Evolutionary conservation across 2,113 vertebrate species (phyloP).

Genomic region (Istiophorus platypterus): DNA sequence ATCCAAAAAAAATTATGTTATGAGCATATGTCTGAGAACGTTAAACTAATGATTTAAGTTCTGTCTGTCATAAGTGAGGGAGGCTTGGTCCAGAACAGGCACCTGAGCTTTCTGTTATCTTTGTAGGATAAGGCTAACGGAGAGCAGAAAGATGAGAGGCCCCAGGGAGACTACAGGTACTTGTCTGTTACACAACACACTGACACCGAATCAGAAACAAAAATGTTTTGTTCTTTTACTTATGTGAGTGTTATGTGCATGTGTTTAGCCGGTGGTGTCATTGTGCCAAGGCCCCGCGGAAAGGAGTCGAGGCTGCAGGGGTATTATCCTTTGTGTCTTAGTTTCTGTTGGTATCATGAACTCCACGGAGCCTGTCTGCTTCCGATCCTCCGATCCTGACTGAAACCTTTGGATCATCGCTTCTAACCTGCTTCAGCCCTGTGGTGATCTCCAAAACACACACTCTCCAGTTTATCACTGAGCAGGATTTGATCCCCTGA

Average conservation of each 20-base stretch:
- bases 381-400: background rate
- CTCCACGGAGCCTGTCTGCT: background rate
- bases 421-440: background rate
- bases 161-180: background rate
- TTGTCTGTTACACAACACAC: background rate
- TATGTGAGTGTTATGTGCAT: background rate
- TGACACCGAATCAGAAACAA: background rate
- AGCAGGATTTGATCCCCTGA: no score
- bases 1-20: no score
- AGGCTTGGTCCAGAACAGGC: background rate
- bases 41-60: no score
- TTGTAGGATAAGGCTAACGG: background rate
- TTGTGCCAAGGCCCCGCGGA: background rate
- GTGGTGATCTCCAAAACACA: background rate
- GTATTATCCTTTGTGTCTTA: background rate
- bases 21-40: no score
- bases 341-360: background rate
- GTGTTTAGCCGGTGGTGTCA: background rate
- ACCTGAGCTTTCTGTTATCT: background rate
- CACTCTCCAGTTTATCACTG: no score
- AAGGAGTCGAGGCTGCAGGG: background rate
- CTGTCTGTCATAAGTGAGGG: no score
- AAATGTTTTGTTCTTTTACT: background rate
- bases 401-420: background rate
- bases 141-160: background rate